phyloP scores from a whole-genome alignment of 2,797 vertebrate species.

The Astyanax mexicanus region DNA sequence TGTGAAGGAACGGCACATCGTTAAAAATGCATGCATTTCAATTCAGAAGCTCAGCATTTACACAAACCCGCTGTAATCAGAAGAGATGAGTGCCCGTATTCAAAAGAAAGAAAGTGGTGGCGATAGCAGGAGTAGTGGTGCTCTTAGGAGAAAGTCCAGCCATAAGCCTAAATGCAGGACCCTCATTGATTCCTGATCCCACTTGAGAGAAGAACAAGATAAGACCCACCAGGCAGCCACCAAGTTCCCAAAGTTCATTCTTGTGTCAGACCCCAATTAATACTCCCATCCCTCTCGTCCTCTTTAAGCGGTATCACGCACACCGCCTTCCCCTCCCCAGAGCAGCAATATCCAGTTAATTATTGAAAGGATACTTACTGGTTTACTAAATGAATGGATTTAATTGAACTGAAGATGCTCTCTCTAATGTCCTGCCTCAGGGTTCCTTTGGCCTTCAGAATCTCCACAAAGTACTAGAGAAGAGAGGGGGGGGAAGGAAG shows the following conservation, averaged over 20 bases:
- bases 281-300: slow-evolving; percentile 51
- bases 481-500: slow-evolving; percentile 46
- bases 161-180: slow-evolving; percentile 49
- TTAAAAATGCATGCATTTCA: slow-evolving; percentile 41
- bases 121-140: slow-evolving; percentile 23
- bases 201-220: slow-evolving; percentile 62
- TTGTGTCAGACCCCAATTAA: slow-evolving; percentile 74
- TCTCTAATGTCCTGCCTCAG: slow-evolving; percentile 83
- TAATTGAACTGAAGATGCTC: slow-evolving; percentile 89
- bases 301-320: slow-evolving; percentile 42
- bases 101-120: slow-evolving; percentile 3
- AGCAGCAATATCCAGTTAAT: slow-evolving; percentile 77
- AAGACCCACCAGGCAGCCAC: slow-evolving; percentile 61
- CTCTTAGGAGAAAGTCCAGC: slow-evolving; percentile 46
- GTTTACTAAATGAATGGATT: slow-evolving; percentile 87
- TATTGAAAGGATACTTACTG: slow-evolving; percentile 90
- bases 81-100: slow-evolving; percentile 35
- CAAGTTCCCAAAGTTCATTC: slow-evolving; percentile 72
- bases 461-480: slow-evolving; percentile 89
- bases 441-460: slow-evolving; percentile 92
- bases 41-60: slow-evolving; percentile 48
- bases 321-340: slow-evolving; percentile 33
- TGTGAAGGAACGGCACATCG: slow-evolving; percentile 1
- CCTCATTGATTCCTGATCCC: slow-evolving; percentile 58
- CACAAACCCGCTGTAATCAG: slow-evolving; percentile 42